Evolutionary conservation across 37 sponge, comb jelly and placozoan genomes (phyloP), one percentile per base, ranked within the genome.

Genomic region (Agelas oroides): DNA sequence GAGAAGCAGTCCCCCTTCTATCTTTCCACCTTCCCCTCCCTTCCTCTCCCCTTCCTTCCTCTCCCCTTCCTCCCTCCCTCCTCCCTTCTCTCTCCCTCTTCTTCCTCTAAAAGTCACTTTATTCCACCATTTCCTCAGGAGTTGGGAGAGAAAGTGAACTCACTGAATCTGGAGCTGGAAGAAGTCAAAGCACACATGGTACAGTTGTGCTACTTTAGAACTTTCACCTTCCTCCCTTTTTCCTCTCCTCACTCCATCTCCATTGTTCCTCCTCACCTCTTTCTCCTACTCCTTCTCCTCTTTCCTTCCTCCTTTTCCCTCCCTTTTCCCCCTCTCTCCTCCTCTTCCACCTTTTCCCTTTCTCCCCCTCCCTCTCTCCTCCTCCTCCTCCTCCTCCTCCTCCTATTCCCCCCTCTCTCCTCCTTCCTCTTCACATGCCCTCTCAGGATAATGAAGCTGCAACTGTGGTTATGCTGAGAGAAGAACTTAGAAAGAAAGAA

Each of bases 391-490:
- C 46, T 46, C 46, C 46, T 46, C 46, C 46, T 46, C 46, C 46
- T 41, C 21, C 1, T 23, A 21, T 63, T 0, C 18, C 19, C 41
- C 25, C 62, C 23, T 3, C 19, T 60, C 77, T 23, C 30, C 55
- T 38, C 60, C n/a, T 28, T 5, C 65, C 54, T 30, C 30, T 52
- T 1, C 52, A 0, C 46, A 31, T 13, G 8, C 46, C 8, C 46
- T 46, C 31, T 33, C 59, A 88, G 88, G 55, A 46, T 52, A 79
- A 89, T 52, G 90, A 83, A 59, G 23, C 74, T n/a, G 71, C 78
- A 17, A 82, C 77, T n/a, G 33, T 71, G 33, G 37, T 72, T 3
- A 25, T 82, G 33, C 65, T 91, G n/a, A 76, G 76, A 60, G 77
- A 81, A 16, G 64, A 81, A 36, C 58, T 91, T 52, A 59, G 59